Percentiles rank a stretch among this genome's conserved stretches.
phyloP scores from a whole-genome alignment of 2,888 invertebrate genomes.

The Muschampia plurimacula region DNA sequence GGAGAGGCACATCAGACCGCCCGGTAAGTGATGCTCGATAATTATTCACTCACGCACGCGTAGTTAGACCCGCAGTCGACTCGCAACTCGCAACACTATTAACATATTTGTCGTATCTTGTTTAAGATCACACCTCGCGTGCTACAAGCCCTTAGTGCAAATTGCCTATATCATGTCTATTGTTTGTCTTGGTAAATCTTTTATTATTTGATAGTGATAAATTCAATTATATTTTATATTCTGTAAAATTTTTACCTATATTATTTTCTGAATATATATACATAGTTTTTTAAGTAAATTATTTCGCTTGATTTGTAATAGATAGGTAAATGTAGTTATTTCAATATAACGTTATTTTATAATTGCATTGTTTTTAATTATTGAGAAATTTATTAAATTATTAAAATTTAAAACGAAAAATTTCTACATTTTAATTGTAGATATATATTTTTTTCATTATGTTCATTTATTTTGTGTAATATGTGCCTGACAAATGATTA shows the following conservation, averaged over 20 bases:
- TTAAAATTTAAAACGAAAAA: background rate
- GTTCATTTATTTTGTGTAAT: background rate
- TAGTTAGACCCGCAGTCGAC: conserved; percentile 15
- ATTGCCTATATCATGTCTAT: conserved; percentile 6
- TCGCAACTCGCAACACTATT: conserved; percentile 9
- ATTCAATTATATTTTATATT: background rate
- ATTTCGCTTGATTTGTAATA: background rate
- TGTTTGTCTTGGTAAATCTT: conserved; percentile 8
- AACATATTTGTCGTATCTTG: conserved; percentile 23
- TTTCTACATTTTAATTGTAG: background rate
- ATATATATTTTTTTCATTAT: background rate
- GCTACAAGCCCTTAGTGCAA: conserved; percentile 16
- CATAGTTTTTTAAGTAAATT: no score
- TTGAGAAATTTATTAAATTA: no score
- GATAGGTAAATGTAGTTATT: no score
- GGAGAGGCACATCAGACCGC: conserved; percentile 63
- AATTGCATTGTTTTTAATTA: background rate
- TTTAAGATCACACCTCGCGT: conserved; percentile 21
- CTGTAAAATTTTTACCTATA: background rate
- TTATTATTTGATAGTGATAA: background rate
- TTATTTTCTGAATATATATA: no score
- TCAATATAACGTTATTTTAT: background rate
- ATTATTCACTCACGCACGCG: conserved; percentile 40
- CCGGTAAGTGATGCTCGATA: conserved; percentile 64
- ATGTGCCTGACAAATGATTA: background rate